phyloP scores from a whole-genome alignment of 2,113 vertebrate species.

The Ondatra zibethicus region DNA sequence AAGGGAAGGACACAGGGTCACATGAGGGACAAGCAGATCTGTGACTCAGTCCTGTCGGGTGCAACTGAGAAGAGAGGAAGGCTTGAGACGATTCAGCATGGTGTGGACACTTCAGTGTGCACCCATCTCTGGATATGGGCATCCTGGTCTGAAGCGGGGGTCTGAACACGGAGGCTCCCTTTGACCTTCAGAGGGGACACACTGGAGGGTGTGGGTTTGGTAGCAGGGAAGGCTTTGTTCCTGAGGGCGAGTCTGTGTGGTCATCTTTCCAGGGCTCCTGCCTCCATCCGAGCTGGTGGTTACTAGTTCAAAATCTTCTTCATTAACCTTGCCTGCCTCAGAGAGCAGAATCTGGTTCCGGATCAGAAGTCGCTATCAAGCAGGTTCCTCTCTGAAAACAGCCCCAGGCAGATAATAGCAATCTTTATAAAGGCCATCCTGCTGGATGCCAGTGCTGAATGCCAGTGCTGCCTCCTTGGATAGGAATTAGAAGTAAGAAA shows the following conservation, averaged over 20 bases:
- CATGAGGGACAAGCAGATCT: background rate
- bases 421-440: background rate
- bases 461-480: conserved; percentile 18
- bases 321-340: background rate
- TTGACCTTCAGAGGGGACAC: fast-evolving
- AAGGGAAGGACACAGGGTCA: background rate
- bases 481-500: background rate
- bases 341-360: background rate
- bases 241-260: background rate
- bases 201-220: background rate
- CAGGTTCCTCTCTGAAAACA: conserved; percentile 7
- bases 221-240: background rate
- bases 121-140: background rate
- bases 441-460: background rate
- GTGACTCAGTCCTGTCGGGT: too few species aligned
- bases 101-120: background rate
- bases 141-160: fast-evolving
- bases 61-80: too few species aligned
- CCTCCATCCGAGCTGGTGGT: background rate
- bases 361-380: background rate
- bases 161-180: background rate
- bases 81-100: background rate
- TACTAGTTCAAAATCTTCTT: background rate
- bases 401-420: conserved; percentile 31
- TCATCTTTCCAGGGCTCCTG: background rate